Evolutionary conservation across 2,888 invertebrate species (phyloP).

Genomic region (Drosophila meridionalis): DNA sequence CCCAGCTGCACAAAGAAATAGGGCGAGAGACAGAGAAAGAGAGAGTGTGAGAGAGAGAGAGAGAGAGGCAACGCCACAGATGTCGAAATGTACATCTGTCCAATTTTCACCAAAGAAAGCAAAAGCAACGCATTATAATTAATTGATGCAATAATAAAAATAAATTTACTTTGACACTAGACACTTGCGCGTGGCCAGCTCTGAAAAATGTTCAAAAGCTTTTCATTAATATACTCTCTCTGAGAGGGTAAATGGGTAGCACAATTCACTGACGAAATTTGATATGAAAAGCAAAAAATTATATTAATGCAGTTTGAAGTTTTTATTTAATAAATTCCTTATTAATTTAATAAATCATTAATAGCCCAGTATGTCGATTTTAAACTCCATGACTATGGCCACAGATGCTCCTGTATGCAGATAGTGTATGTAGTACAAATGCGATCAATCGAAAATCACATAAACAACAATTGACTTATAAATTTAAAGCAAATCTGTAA

Average conservation of each 20-base stretch:
- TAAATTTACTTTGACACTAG: constrained; percentile 40
- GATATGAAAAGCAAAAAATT: not conserved
- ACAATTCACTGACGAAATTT: not conserved
- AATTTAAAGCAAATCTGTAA: too few relatives aligned
- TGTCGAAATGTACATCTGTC: constrained; percentile 10
- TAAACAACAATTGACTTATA: too few relatives aligned
- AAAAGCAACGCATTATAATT: constrained; percentile 41
- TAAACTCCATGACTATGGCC: too few relatives aligned
- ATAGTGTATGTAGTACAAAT: too few relatives aligned
- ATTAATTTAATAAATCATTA: too few relatives aligned
- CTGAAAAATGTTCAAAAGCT: constrained; percentile 9
- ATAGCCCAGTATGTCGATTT: too few relatives aligned
- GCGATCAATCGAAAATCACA: too few relatives aligned
- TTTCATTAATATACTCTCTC: constrained; percentile 1
- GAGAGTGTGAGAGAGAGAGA: not conserved
- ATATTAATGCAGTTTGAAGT: not conserved
- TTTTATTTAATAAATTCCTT: too few relatives aligned
- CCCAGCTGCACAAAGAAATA: not conserved
- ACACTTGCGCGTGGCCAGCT: constrained; percentile 18
- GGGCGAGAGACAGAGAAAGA: not conserved
- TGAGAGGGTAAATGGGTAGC: too few relatives aligned
- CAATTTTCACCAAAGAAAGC: constrained; percentile 54
- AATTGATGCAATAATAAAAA: constrained; percentile 46
- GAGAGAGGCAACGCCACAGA: not conserved
- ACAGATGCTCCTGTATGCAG: too few relatives aligned